phyloP scores from a whole-genome alignment of 2,113 vertebrate species.

The Lipophrys pholis region DNA sequence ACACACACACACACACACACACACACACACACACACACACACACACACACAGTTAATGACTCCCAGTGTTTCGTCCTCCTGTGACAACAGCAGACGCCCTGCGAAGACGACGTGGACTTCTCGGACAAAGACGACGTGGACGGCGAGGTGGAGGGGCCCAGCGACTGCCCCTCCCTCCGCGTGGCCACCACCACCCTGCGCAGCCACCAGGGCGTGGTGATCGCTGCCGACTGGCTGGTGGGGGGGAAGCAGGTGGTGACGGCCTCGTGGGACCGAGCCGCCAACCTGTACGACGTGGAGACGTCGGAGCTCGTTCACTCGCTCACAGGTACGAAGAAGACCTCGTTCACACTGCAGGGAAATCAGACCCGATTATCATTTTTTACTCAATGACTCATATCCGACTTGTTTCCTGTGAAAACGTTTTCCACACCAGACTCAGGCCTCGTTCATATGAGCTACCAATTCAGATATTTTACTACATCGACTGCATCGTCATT shows the following conservation, averaged over 20 bases:
- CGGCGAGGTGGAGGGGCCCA: slow-evolving; percentile 87
- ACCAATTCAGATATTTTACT: too few relatives aligned
- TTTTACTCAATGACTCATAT: too few relatives aligned
- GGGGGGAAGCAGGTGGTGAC: slow-evolving; percentile 96
- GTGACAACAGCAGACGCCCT: slow-evolving; percentile 82
- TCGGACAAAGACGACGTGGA: slow-evolving; percentile 95
- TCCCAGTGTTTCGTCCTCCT: not conserved
- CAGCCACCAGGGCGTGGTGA: slow-evolving; percentile 97
- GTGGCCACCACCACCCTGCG: slow-evolving; percentile 88
- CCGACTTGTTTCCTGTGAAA: too few relatives aligned
- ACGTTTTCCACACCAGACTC: too few relatives aligned
- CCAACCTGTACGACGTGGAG: slow-evolving; percentile 96
- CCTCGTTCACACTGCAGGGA: too few relatives aligned
- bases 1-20: too few relatives aligned
- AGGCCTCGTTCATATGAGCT: too few relatives aligned
- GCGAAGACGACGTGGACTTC: slow-evolving; percentile 92
- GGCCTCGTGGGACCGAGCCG: slow-evolving; percentile 95
- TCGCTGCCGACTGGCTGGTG: slow-evolving; percentile 96
- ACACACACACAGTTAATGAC: too few relatives aligned
- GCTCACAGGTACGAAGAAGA: slow-evolving; percentile 92
- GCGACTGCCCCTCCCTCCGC: slow-evolving; percentile 91
- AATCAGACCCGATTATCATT: too few relatives aligned
- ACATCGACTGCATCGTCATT: too few relatives aligned
- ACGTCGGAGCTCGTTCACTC: slow-evolving; percentile 96
- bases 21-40: too few relatives aligned